Base-by-base conservation (phyloP, 2,113 vertebrate genomes). In the Ceyx melanurus region DNA sequence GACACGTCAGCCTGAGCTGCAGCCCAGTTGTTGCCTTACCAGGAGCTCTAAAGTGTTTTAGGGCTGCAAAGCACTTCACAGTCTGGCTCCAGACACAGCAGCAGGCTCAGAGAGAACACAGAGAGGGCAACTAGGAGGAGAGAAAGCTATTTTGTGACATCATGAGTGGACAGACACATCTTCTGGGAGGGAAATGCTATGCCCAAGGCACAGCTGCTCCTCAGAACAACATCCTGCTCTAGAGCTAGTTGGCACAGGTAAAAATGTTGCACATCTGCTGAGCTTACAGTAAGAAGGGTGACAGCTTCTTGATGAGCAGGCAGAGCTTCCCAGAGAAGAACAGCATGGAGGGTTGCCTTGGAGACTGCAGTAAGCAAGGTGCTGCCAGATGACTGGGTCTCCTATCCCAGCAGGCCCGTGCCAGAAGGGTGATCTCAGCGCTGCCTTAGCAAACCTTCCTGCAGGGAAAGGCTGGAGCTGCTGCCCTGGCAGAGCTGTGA, bases 401-500 rank as follows among this genome's bases (percentile, higher is more conserved):
- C 82, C 21, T 25, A 58, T 35, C 66, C 26, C 89, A 33, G 71
- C 71, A 18, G 56, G 68, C 29, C 15, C 29, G 60, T 29, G 92
- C 92, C 94, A 95, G 85, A n/a, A 65, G 73, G 89, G 94, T 88
- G 86, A 94, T 86, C 89, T 93, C 92, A 90, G 79, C 18, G 13
- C 83, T n/a, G 75, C 73, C 8, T 58, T 45, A 92, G 66, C 94
- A 58, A 51, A 77, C 64, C 37, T 70, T 90, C 86, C 95, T 79
- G 86, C 33, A 86, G 91, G 83, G 68, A 25, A 81, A 86, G 74
- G 21, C 35, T 64, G 72, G 29, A 53, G 25, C 48, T 1, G 0
- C 5, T 20, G 11, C 46, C 42, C 53, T 4, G 13, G 33, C 33
- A 67, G 67, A 29, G 17, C 12, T 2, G 19, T 1, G 0, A 40